Base-by-base conservation (phyloP, 2,888 invertebrate species). In the Neoascia interrupta region DNA sequence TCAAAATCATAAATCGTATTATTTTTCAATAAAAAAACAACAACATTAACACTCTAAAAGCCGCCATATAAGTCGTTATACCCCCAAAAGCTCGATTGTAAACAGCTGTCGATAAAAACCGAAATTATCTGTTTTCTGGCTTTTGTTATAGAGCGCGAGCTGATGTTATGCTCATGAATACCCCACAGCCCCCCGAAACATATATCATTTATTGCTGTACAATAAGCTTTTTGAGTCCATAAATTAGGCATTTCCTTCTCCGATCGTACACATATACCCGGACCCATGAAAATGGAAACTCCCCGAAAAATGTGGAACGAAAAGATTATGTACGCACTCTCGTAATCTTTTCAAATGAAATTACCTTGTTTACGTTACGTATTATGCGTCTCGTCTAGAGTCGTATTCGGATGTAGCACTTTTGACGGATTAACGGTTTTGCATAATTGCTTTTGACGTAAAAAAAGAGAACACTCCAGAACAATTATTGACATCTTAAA, bases 141-240 rank as follows among this genome's bases (percentile, higher is more conserved):
- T n/a, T n/a, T n/a, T n/a, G n/a, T n/a, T n/a, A n/a, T n/a, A n/a
- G n/a, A n/a, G n/a, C n/a, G n/a, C n/a, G n/a, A n/a, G n/a, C n/a
- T n/a, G n/a, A n/a, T n/a, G n/a, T n/a, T n/a, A n/a, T n/a, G n/a
- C n/a, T n/a, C n/a, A n/a, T n/a, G n/a, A n/a, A n/a, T n/a, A n/a
- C n/a, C n/a, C n/a, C n/a, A n/a, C n/a, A n/a, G n/a, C n/a, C n/a
- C n/a, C n/a, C n/a, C n/a, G n/a, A n/a, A n/a, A n/a, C 23, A 18
- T 19, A 13, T 41, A 31, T 63, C 53, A 21, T 15, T 51, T 36
- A 26, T 26, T 16, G 53, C 1, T 45, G 18, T 37, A n/a, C 45
- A 34, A 66, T 54, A 26, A 66, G 54, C 54, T 66, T 37, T 45
- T 47, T 66, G 54, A 34, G 28, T 36, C 45, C 36, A 66, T 66